Evolutionary conservation across 2,888 invertebrate genomes (phyloP).

Genomic region (Sarcophaga caerulescens): DNA sequence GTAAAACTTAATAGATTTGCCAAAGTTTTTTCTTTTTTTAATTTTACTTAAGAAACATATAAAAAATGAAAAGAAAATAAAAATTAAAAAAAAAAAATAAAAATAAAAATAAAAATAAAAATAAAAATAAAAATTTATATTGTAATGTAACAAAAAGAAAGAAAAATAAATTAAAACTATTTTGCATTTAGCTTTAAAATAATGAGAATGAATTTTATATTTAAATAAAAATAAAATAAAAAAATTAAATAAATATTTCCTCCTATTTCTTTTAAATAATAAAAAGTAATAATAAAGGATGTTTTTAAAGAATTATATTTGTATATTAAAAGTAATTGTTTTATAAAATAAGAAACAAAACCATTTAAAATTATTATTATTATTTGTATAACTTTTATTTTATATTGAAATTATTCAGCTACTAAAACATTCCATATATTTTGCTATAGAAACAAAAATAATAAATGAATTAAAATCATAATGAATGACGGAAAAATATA

Average conservation of each 20-base stretch:
- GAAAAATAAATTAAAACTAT: constrained; percentile 42
- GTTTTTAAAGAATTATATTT: too few species aligned
- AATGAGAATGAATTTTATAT: constrained; percentile 45
- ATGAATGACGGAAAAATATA: not conserved
- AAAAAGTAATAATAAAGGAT: too few species aligned
- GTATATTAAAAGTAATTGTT: too few species aligned
- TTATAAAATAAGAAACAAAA: not conserved
- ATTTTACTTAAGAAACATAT: constrained; percentile 65
- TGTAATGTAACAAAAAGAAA: constrained; percentile 43
- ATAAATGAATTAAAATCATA: not conserved
- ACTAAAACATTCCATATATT: constrained; percentile 69
- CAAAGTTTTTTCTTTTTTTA: constrained; percentile 77
- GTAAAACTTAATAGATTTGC: constrained; percentile 79
- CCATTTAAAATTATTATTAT: too few species aligned
- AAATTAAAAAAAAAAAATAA: constrained; percentile 5
- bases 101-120: constrained; percentile 28
- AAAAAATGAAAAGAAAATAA: constrained; percentile 17
- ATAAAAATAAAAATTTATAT: constrained; percentile 39
- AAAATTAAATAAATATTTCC: not conserved
- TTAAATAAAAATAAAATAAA: constrained; percentile 19
- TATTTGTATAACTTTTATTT: constrained; percentile 12
- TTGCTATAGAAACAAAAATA: constrained; percentile 57
- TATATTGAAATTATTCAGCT: constrained; percentile 29
- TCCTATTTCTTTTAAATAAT: not conserved
- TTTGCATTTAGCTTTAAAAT: constrained; percentile 51